Conservation (phyloP, 2,888 invertebrate species). For the Caenorhabditis wallacei region DNA sequence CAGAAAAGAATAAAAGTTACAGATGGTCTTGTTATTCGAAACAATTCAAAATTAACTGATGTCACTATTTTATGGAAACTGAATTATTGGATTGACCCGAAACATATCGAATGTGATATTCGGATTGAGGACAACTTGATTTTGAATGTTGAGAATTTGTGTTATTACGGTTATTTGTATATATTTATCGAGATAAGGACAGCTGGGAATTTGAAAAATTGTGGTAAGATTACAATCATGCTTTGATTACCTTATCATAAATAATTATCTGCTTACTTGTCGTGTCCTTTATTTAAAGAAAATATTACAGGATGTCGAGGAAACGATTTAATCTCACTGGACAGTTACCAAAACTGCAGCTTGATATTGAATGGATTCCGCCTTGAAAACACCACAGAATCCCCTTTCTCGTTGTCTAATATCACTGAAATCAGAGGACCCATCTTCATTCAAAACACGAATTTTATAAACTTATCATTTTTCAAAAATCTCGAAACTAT, state of each 20-base stretch:
- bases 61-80: neutral
- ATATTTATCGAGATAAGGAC: neutral
- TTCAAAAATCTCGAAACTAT: neutral
- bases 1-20: too few relatives aligned
- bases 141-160: neutral
- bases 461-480: neutral
- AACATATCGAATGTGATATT: neutral
- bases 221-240: neutral
- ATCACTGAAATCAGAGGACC: neutral
- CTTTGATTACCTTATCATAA: too few relatives aligned
- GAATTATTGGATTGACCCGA: neutral
- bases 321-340: neutral
- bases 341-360: neutral
- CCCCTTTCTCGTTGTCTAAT: neutral
- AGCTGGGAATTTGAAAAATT: neutral
- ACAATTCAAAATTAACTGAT: neutral
- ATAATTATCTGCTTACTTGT: too few relatives aligned
- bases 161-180: conserved; percentile 1
- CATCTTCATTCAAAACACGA: neutral
- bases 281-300: too few relatives aligned
- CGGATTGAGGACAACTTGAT: neutral
- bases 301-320: conserved; percentile 6
- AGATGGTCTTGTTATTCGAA: conserved; percentile 1
- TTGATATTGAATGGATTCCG: neutral
- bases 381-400: neutral